Evolutionary conservation across 2,113 vertebrate species (phyloP).

Genomic region (Microcebus murinus): DNA sequence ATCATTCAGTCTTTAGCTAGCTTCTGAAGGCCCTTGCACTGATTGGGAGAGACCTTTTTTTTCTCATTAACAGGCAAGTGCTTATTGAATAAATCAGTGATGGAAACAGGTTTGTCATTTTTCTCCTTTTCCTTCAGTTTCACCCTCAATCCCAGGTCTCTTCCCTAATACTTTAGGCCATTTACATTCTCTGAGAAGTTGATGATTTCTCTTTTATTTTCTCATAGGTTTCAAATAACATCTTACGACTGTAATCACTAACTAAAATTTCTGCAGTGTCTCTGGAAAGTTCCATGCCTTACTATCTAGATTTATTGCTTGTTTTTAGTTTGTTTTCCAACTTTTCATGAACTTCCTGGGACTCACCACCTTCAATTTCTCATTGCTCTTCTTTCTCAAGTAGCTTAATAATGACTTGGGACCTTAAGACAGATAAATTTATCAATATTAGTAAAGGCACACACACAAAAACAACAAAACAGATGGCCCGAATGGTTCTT

Average conservation of each 20-base stretch:
- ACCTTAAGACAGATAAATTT: neutral
- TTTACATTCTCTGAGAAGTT: neutral
- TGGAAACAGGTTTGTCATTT: neutral
- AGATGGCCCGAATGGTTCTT: neutral
- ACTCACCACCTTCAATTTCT: neutral
- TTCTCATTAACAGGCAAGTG: neutral
- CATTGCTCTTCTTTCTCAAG: neutral
- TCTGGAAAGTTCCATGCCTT: neutral
- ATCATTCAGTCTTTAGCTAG: neutral
- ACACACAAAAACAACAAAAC: neutral
- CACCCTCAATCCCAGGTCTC: neutral
- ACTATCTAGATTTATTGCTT: neutral
- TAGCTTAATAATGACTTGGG: neutral
- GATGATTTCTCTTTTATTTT: neutral
- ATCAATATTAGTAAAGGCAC: neutral
- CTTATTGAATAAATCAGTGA: neutral
- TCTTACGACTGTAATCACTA: neutral
- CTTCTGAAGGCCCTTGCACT: neutral
- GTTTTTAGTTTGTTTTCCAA: neutral
- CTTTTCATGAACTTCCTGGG: neutral
- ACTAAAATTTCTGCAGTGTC: neutral
- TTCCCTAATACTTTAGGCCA: neutral
- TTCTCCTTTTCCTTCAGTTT: neutral
- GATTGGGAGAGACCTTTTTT: neutral
- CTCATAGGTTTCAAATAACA: neutral